A percentile compares a stretch with the other conserved stretches of the same genome.
Conservation (phyloP, 2,888 invertebrate species). For the Alviniconcha strummeri region DNA sequence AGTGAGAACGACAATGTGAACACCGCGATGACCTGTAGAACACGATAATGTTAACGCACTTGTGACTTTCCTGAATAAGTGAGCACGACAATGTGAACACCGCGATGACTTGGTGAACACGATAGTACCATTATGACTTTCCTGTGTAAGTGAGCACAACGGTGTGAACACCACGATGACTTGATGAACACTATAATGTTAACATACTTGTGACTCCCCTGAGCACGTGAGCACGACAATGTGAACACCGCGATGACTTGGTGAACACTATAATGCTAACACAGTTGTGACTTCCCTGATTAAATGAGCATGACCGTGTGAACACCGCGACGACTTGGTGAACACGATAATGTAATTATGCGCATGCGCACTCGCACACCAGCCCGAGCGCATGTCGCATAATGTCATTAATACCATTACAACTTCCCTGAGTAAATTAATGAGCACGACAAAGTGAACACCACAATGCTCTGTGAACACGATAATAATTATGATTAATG, state of each 20-base stretch:
- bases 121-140: background rate
- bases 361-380: constrained; percentile 39
- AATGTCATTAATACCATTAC: no score
- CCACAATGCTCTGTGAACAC: background rate
- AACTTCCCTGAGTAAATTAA: constrained; percentile 45
- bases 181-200: background rate
- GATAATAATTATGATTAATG: background rate
- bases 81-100: no score
- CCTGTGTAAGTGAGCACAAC: constrained; percentile 45
- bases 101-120: no score
- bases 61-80: no score
- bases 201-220: constrained; percentile 41
- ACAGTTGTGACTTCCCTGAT: constrained; percentile 48
- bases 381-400: no score
- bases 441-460: background rate
- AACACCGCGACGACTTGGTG: background rate
- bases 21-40: background rate
- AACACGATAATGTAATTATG: no score
- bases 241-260: background rate
- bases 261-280: background rate
- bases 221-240: constrained; percentile 42
- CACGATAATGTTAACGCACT: no score
- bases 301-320: no score
- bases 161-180: background rate
- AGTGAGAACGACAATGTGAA: background rate